These are phyloP conservation scores for Ochropleura plecta DNA, from an alignment of 2,888 invertebrate genomes.

Conservation along the genomic window DNA sequence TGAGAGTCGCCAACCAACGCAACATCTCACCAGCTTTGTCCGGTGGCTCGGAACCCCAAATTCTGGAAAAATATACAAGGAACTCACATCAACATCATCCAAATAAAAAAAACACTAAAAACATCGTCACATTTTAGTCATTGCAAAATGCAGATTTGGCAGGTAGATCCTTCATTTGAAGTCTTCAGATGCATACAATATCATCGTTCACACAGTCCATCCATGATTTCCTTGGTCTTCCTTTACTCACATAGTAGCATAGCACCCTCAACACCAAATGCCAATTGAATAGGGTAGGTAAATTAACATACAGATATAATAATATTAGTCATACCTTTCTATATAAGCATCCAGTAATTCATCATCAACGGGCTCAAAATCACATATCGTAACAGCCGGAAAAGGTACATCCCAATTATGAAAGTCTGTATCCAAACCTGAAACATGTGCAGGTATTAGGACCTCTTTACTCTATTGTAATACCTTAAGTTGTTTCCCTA, in stretches of 20 bases:
- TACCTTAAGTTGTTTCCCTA: neutral
- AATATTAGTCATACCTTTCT: conserved; percentile 74
- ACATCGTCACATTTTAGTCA: no score
- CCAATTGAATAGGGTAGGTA: no score
- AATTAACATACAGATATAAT: neutral
- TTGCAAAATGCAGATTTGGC: neutral
- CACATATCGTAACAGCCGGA: conserved; percentile 93
- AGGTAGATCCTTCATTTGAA: neutral
- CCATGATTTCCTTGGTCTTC: no score
- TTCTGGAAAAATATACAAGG: conserved; percentile 64
- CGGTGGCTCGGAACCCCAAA: conserved; percentile 81
- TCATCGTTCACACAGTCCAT: no score
- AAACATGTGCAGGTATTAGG: neutral
- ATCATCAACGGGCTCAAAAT: conserved; percentile 88
- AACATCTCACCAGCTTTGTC: conserved; percentile 81
- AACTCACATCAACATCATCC: neutral
- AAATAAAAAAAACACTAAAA: no score
- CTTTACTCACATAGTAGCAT: no score
- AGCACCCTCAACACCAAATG: no score
- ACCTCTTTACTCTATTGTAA: neutral
- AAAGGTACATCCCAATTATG: conserved; percentile 95
- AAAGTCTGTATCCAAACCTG: conserved; percentile 94
- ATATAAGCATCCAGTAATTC: conserved; percentile 86
- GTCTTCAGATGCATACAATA: neutral
- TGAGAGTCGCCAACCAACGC: conserved; percentile 86